Conservation (phyloP, 2,113 vertebrate genomes). For the Solenodon paradoxus region DNA sequence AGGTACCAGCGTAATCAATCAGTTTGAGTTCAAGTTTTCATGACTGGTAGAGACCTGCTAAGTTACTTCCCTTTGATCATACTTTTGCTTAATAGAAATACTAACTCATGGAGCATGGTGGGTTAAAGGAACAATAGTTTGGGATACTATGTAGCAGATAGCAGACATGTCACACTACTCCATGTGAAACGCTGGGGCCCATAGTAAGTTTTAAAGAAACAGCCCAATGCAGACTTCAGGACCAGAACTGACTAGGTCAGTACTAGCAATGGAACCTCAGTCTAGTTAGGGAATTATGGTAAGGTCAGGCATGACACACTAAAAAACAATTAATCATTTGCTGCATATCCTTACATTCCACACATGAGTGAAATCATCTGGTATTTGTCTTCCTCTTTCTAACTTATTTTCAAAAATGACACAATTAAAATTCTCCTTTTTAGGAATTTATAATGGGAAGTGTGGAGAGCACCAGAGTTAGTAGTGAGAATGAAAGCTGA, state of each 20-base stretch:
- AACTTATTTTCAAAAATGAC: too few species aligned
- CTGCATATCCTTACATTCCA: too few species aligned
- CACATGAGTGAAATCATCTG: too few species aligned
- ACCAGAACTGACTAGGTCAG: neutral
- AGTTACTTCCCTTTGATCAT: neutral
- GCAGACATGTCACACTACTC: neutral
- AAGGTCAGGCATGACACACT: neutral
- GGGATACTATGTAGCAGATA: neutral
- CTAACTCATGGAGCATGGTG: neutral
- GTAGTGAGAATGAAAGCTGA: neutral
- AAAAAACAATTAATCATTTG: too few species aligned
- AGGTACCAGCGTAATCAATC: neutral
- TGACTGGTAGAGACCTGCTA: neutral
- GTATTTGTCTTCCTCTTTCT: too few species aligned
- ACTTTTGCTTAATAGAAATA: neutral
- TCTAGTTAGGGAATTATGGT: neutral
- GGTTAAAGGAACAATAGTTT: neutral
- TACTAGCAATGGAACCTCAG: too few species aligned
- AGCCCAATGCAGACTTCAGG: neutral
- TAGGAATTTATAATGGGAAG: neutral
- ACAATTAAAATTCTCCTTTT: neutral
- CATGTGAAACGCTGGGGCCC: neutral
- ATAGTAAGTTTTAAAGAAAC: neutral
- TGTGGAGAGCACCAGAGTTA: neutral
- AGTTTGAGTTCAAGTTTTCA: neutral